A percentile compares a stretch with the other conserved stretches of the same genome.
These are phyloP conservation scores for Empidonax traillii DNA, from an alignment of 2,113 vertebrate species.

Conservation along the genomic window DNA sequence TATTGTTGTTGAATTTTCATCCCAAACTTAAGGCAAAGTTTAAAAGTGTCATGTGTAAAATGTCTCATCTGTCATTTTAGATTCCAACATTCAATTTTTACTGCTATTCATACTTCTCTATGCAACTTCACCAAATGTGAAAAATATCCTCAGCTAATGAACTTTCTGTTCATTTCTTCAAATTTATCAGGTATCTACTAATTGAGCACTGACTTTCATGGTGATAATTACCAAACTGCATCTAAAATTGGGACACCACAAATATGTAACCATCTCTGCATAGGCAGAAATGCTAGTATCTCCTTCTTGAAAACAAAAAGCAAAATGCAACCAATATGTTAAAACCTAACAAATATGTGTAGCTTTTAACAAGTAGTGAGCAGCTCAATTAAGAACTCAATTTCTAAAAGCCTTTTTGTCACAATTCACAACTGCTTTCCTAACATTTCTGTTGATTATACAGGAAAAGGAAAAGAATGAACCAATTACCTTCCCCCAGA, in stretches of 20 bases:
- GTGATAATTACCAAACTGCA: neutral
- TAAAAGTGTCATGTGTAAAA: neutral
- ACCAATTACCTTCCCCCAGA: neutral
- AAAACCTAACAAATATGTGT: neutral
- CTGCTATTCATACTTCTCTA: neutral
- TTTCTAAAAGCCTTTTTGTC: neutral
- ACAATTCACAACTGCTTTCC: neutral
- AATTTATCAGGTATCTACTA: neutral
- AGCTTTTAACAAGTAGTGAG: neutral
- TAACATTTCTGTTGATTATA: neutral
- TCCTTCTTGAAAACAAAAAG: neutral
- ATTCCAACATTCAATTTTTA: neutral
- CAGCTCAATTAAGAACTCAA: neutral
- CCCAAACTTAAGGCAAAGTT: neutral
- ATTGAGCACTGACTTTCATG: neutral
- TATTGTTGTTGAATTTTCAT: neutral
- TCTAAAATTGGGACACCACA: neutral
- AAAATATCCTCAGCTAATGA: neutral
- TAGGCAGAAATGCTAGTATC: neutral
- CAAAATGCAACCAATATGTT: neutral
- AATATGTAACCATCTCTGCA: neutral
- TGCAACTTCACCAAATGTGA: neutral
- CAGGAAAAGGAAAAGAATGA: neutral
- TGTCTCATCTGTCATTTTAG: neutral
- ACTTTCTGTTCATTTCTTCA: neutral